A percentile compares a stretch with the other conserved stretches of the same genome.
These are phyloP conservation scores for Hyperoplus lanceolatus DNA, from an alignment of 2,797 vertebrate genomes.

Conservation along the genomic window DNA sequence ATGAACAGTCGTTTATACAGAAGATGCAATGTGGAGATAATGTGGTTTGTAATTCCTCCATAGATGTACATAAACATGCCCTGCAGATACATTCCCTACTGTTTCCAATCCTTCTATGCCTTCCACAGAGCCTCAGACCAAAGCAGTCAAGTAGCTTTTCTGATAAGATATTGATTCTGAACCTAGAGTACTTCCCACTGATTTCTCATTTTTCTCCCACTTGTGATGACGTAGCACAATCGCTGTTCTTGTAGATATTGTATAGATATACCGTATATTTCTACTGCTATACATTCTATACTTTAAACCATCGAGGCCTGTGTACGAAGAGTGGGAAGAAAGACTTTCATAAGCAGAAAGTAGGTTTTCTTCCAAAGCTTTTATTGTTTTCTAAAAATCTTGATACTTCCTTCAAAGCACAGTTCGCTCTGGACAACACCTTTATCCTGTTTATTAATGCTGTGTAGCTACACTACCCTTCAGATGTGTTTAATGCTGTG, in stretches of 20 bases:
- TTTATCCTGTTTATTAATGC: background rate
- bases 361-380: background rate
- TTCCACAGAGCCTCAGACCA: conserved; percentile 12
- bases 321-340: background rate
- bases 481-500: background rate
- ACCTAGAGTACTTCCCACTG: background rate
- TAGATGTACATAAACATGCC: background rate
- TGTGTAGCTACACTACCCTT: background rate
- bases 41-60: background rate
- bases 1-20: background rate
- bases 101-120: conserved; percentile 40
- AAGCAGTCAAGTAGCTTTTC: background rate
- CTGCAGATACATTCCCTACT: conserved; percentile 5
- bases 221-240: background rate
- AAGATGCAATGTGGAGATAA: background rate
- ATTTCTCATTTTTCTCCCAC: too few species aligned
- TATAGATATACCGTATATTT: background rate
- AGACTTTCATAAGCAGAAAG: background rate
- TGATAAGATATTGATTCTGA: background rate
- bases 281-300: background rate
- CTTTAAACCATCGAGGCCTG: background rate
- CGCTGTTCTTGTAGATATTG: background rate
- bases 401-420: background rate
- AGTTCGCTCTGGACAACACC: background rate
- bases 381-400: conserved; percentile 3